These are phyloP conservation scores for Choristoneura fumiferana DNA, from an alignment of 1,140 invertebrate species.

Conservation along the genomic window DNA sequence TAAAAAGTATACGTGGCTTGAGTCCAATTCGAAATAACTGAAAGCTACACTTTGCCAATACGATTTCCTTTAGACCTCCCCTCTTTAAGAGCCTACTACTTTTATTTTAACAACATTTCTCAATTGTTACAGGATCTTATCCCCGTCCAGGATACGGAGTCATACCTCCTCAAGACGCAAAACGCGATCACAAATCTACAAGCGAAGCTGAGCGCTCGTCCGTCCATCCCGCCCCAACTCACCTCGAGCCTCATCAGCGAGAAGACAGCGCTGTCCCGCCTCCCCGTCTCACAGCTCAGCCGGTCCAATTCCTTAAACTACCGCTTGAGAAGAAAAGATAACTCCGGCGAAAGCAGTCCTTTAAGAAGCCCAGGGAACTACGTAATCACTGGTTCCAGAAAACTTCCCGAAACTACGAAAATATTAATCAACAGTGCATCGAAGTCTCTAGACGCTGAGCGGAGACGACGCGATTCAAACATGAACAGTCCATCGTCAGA, in stretches of 20 bases:
- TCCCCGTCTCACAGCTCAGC: slow-evolving; percentile 70
- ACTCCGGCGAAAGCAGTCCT: slow-evolving; percentile 61
- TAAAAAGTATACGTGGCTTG: too few relatives aligned
- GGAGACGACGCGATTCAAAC: slow-evolving; percentile 50
- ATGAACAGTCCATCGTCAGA: slow-evolving; percentile 69
- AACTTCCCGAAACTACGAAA: slow-evolving; percentile 55
- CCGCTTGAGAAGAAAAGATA: slow-evolving; percentile 61
- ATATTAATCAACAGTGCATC: slow-evolving; percentile 60
- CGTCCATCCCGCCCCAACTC: slow-evolving; percentile 53
- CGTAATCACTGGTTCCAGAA: slow-evolving; percentile 68
- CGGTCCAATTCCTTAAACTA: slow-evolving; percentile 75
- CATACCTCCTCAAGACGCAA: slow-evolving; percentile 83
- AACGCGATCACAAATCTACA: slow-evolving; percentile 84
- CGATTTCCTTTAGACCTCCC: too few relatives aligned
- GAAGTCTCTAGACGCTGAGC: slow-evolving; percentile 66
- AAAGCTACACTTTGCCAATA: too few relatives aligned
- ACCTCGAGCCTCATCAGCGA: slow-evolving; percentile 70
- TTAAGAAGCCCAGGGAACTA: slow-evolving; percentile 73
- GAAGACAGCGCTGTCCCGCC: slow-evolving; percentile 62
- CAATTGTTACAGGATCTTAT: slow-evolving; percentile 74
- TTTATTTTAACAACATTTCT: slow-evolving; percentile 15
- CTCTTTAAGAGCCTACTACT: too few relatives aligned
- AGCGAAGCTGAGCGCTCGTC: slow-evolving; percentile 67
- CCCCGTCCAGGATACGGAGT: slow-evolving; percentile 80
- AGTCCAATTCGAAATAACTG: too few relatives aligned